Percentiles rank a stretch among this genome's conserved stretches.
Conservation (phyloP, 2,888 invertebrate genomes). For the Clitarchus hookeri region DNA sequence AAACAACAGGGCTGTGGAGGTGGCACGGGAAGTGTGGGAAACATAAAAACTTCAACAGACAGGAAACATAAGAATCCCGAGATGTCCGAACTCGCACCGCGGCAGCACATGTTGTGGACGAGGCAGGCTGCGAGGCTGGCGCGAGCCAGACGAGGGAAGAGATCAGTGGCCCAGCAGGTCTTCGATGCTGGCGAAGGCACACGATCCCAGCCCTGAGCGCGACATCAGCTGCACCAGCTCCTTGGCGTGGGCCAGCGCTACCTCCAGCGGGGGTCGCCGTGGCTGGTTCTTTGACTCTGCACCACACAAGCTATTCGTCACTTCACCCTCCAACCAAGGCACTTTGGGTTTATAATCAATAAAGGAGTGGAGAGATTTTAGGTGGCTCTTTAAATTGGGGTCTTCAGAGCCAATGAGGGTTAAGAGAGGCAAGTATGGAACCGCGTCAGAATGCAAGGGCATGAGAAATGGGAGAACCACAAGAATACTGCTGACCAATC, state of each 20-base stretch:
- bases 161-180: conserved; percentile 72
- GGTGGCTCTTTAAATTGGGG: no score
- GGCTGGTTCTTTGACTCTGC: conserved; percentile 91
- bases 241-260: conserved; percentile 88
- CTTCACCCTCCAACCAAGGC: no score
- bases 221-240: conserved; percentile 90
- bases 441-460: no score
- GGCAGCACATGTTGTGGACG: no score
- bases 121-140: background rate
- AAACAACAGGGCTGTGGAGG: background rate
- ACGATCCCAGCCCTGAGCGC: conserved; percentile 84
- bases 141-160: conserved; percentile 10
- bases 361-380: no score
- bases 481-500: no score
- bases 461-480: no score
- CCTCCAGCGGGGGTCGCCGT: conserved; percentile 89
- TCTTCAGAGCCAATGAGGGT: no score
- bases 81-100: no score
- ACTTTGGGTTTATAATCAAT: no score
- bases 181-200: conserved; percentile 92
- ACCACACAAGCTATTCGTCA: conserved; percentile 37
- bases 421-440: no score
- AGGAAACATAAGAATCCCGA: background rate
- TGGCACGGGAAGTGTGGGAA: background rate
- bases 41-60: background rate